Evolutionary conservation across 2,113 vertebrate genomes (phyloP).

Genomic region (Mugil cephalus): DNA sequence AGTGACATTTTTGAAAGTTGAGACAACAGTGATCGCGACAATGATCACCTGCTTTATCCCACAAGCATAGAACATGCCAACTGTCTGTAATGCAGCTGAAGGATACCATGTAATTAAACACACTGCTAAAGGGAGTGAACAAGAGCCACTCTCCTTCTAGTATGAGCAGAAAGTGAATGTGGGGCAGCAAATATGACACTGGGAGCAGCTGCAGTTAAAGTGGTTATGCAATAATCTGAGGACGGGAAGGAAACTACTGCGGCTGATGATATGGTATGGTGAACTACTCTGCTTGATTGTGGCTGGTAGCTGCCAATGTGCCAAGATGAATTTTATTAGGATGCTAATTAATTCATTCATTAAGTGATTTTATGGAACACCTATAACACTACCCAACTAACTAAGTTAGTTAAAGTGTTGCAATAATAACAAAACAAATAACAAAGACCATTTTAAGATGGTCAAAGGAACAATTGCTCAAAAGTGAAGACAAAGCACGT

Average conservation of each 20-base stretch:
- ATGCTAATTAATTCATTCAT: too few species aligned
- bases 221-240: slow-evolving; percentile 18
- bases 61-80: slow-evolving; percentile 7
- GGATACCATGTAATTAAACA: slow-evolving; percentile 9
- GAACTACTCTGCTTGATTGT: background rate
- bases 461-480: too few species aligned
- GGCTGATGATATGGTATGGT: background rate
- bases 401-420: too few species aligned
- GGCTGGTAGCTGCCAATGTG: background rate
- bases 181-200: slow-evolving; percentile 24
- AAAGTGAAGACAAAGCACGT: too few species aligned
- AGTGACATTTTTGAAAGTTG: slow-evolving; percentile 20
- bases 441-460: too few species aligned
- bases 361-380: too few species aligned
- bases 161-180: background rate
- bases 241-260: slow-evolving; percentile 21
- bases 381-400: too few species aligned
- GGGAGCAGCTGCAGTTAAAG: background rate
- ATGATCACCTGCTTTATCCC: background rate
- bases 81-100: slow-evolving; percentile 37
- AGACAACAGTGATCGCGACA: background rate
- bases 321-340: background rate
- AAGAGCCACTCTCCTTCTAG: slow-evolving; percentile 14
- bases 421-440: too few species aligned
- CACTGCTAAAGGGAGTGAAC: slow-evolving; percentile 13